These are phyloP conservation scores for Dysmachus trigonus DNA, from an alignment of 2,888 invertebrate genomes.

Conservation along the genomic window DNA sequence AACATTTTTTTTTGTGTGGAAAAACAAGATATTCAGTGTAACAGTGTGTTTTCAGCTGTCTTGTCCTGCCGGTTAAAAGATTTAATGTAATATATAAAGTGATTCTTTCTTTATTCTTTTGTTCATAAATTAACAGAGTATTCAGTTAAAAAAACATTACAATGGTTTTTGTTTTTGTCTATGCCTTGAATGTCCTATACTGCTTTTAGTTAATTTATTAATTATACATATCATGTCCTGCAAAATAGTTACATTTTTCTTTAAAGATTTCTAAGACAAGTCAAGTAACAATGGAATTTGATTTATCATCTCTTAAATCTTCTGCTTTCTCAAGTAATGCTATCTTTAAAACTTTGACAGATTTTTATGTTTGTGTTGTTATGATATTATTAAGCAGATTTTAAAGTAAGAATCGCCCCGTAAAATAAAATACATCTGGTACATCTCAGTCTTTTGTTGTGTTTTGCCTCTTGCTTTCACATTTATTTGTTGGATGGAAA, in stretches of 20 bases:
- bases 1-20: neutral
- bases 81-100: neutral
- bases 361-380: neutral
- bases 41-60: neutral
- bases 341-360: neutral
- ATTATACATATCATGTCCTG: neutral
- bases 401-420: constrained; percentile 18
- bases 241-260: neutral
- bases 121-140: neutral
- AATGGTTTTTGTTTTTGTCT: neutral
- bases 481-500: neutral
- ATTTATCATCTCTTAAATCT: neutral
- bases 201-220: neutral
- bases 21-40: neutral
- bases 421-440: constrained; percentile 34
- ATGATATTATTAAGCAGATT: neutral
- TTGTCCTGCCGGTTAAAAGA: neutral
- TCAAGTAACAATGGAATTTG: constrained; percentile 20
- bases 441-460: constrained; percentile 40
- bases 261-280: constrained; percentile 8
- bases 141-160: neutral
- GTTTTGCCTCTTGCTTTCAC: neutral
- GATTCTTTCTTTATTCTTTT: neutral
- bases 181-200: neutral
- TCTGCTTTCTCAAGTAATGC: neutral